Evolutionary conservation across 2,797 vertebrate genomes (phyloP).

Genomic region (Cottoperca gobio): DNA sequence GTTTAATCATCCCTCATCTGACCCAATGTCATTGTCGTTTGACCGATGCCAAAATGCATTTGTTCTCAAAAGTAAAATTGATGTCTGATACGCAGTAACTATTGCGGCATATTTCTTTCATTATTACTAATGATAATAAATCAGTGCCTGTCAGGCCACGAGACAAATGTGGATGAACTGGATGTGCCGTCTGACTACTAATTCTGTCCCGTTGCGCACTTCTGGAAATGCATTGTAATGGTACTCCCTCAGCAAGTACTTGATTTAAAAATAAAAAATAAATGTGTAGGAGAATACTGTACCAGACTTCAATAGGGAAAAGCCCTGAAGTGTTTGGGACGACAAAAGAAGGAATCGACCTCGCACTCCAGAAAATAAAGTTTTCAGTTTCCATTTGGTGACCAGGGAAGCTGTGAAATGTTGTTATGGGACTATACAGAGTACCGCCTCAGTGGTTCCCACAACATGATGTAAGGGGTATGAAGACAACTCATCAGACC

Average conservation of each 20-base stretch:
- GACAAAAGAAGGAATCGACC: slow-evolving; percentile 41
- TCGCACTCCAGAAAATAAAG: slow-evolving; percentile 38
- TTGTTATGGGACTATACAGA: slow-evolving; percentile 46
- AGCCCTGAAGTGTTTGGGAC: slow-evolving; percentile 34
- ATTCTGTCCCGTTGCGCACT: slow-evolving; percentile 33
- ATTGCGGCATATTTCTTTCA: slow-evolving; percentile 64
- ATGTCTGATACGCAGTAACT: slow-evolving; percentile 65
- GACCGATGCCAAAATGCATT: slow-evolving; percentile 70
- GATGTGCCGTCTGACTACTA: slow-evolving; percentile 51
- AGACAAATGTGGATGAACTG: slow-evolving; percentile 40
- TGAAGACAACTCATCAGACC: slow-evolving; percentile 70
- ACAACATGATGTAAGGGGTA: slow-evolving; percentile 71
- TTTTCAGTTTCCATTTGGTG: slow-evolving; percentile 63
- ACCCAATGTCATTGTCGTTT: slow-evolving; percentile 76
- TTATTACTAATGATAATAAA: slow-evolving; percentile 68
- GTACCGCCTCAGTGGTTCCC: slow-evolving; percentile 49
- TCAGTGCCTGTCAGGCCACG: slow-evolving; percentile 49
- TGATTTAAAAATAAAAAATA: too few species aligned
- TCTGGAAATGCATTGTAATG: slow-evolving; percentile 12
- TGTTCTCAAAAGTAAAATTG: slow-evolving; percentile 71
- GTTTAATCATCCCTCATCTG: slow-evolving; percentile 79
- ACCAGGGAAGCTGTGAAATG: slow-evolving; percentile 52
- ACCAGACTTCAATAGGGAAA: slow-evolving; percentile 36
- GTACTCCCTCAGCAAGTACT: slow-evolving; percentile 5
- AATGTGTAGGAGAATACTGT: neutral